Percentiles rank a stretch among this genome's conserved stretches.
Conservation (phyloP, 2,113 vertebrate species). For the Stegostoma tigrinum region DNA sequence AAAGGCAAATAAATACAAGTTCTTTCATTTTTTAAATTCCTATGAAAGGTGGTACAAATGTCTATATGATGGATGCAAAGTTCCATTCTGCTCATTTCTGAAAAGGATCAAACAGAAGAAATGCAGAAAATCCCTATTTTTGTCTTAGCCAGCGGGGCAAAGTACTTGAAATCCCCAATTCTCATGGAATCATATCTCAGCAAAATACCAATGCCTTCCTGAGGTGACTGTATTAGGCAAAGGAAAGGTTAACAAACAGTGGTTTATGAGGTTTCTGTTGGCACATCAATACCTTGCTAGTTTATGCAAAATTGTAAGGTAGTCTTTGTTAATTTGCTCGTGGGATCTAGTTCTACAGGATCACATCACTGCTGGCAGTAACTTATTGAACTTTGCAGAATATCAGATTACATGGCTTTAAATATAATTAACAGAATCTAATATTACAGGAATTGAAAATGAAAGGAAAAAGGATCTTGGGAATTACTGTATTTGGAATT, state of each 20-base stretch:
- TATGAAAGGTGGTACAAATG: not conserved
- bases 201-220: not conserved
- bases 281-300: not conserved
- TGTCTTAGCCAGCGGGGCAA: not conserved
- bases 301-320: slow-evolving; percentile 24
- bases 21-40: not conserved
- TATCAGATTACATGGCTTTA: slow-evolving; percentile 16
- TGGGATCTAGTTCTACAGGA: slow-evolving; percentile 7
- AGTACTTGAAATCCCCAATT: not conserved
- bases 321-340: slow-evolving; percentile 27
- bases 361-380: slow-evolving; percentile 25
- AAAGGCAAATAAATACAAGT: not conserved
- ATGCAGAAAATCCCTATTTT: not conserved
- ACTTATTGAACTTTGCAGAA: slow-evolving; percentile 7
- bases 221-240: not conserved
- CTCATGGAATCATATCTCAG: not conserved
- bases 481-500: not conserved
- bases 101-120: not conserved
- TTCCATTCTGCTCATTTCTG: not conserved
- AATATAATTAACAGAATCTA: slow-evolving; percentile 29
- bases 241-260: not conserved
- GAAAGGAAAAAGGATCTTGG: slow-evolving; percentile 27
- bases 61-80: not conserved
- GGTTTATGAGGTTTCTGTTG: slow-evolving; percentile 32
- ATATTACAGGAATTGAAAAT: slow-evolving; percentile 24